Evolutionary conservation across 2,797 vertebrate species (phyloP).

Genomic region (Syngnathus acus): DNA sequence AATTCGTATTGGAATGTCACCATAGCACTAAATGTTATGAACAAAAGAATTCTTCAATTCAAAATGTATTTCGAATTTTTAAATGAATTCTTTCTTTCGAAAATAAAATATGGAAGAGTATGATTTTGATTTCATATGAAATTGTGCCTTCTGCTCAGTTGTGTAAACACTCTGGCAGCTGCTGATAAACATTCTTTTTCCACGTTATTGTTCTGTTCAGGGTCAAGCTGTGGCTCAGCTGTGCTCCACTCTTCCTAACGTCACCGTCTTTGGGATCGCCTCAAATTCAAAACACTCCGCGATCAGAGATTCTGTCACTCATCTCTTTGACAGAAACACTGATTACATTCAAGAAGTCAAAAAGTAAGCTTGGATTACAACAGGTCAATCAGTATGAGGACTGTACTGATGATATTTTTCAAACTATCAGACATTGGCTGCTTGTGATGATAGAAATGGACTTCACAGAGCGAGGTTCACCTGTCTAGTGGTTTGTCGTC

Average conservation of each 20-base stretch:
- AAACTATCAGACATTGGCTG: not conserved
- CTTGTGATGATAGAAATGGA: not conserved
- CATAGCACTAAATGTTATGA: too few species aligned
- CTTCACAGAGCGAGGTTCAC: not conserved
- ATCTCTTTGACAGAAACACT: conserved; percentile 90
- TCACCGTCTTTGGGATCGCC: conserved; percentile 91
- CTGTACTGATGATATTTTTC: not conserved
- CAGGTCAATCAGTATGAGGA: not conserved
- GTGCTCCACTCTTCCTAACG: conserved; percentile 85
- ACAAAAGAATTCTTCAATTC: too few species aligned
- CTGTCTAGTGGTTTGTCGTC: conserved; percentile 27
- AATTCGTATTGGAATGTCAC: too few species aligned
- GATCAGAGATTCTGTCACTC: conserved; percentile 90
- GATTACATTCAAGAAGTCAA: conserved; percentile 96
- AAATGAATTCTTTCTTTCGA: too few species aligned
- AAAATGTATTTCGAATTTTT: too few species aligned
- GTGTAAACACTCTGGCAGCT: not conserved
- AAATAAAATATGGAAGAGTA: not conserved
- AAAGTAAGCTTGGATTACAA: conserved; percentile 73
- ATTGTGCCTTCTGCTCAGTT: not conserved
- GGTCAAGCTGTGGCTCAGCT: conserved; percentile 97
- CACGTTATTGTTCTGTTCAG: conserved; percentile 54
- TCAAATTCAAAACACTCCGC: conserved; percentile 94
- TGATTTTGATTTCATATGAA: not conserved
- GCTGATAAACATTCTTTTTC: not conserved